Evolutionary conservation across 2,113 vertebrate species (phyloP).

Genomic region (Gulo gulo): DNA sequence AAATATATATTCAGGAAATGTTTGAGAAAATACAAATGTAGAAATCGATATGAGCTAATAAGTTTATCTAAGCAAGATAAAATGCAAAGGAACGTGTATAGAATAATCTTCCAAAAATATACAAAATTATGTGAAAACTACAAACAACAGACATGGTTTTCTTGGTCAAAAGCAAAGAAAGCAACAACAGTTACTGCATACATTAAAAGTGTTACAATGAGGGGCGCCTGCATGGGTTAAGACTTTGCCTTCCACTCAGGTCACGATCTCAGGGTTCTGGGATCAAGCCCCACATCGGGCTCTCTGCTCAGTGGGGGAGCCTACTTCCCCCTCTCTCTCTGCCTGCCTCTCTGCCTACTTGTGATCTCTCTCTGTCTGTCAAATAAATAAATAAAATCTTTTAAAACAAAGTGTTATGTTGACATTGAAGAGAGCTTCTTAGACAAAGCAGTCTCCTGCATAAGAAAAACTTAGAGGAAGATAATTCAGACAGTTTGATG

Average conservation of each 20-base stretch:
- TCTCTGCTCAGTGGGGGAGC: too few species aligned
- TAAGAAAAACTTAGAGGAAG: background rate
- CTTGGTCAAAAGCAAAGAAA: slow-evolving; percentile 30
- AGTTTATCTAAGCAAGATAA: slow-evolving; percentile 19
- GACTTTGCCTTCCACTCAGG: too few species aligned
- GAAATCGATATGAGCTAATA: background rate
- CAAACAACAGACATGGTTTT: background rate
- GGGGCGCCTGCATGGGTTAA: too few species aligned
- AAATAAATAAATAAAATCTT: too few species aligned
- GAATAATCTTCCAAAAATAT: slow-evolving; percentile 9
- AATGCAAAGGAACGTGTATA: background rate
- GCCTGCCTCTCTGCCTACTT: too few species aligned
- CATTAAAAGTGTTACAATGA: slow-evolving; percentile 18
- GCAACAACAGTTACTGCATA: background rate
- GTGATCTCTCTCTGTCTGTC: too few species aligned
- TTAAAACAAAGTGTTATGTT: background rate
- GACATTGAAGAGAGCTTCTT: background rate
- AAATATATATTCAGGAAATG: background rate
- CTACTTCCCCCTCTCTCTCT: too few species aligned
- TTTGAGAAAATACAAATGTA: background rate
- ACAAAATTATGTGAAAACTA: background rate
- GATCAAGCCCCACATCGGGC: too few species aligned
- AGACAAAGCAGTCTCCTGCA: background rate
- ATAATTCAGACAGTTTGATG: slow-evolving; percentile 39
- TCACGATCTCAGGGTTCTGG: too few species aligned